Evolutionary conservation across 2,888 invertebrate genomes (phyloP), one percentile per base, ranked within the genome.

Genomic region (Drosophila anomelani): DNA sequence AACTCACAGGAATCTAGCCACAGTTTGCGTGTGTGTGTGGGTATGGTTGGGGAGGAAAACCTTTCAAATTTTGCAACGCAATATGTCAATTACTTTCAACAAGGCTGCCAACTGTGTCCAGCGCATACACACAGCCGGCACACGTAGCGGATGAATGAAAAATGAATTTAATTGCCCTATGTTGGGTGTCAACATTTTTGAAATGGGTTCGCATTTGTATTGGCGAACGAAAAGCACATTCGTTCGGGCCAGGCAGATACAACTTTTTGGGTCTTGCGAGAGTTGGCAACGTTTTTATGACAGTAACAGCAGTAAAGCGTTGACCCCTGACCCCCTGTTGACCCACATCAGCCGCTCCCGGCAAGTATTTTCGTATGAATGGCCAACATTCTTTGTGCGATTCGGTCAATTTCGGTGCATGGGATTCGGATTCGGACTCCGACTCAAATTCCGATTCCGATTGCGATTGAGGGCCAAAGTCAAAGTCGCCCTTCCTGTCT

Each of bases 101-200:
- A 80, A 63, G 66, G 69, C 73, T 84, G 80, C 77, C 87, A 78
- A 86, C 81, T 80, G 77, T 73, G 87, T 71, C 71, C 84, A 79
- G 58, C n/a, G 56, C 29, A 23, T 43, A 55, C 51, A 51, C 32
- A 63, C 44, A 44, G 44, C 47, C n/a, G 47, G 20, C 41, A 64
- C 54, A 61, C 36, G 39, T 15, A 69, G 46, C 61, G 81, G 83
- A 80, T 80, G 82, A 85, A 88, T 85, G 85, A 85, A 83, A 88
- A 85, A 85, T 86, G 85, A 86, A 88, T 88, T 88, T 88, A 86
- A 86, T 86, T 86, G 85, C 88, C 85, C 84, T 86, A 84, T 88
- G 85, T 84, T 82, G 80, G 79, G 85, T 86, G 85, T 86, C 85
- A 86, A 86, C 88, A 77, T 84, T 85, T 85, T 88, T 86, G 85